Base-by-base conservation (phyloP, 2,113 vertebrate species). In the Brachirus orientalis region DNA sequence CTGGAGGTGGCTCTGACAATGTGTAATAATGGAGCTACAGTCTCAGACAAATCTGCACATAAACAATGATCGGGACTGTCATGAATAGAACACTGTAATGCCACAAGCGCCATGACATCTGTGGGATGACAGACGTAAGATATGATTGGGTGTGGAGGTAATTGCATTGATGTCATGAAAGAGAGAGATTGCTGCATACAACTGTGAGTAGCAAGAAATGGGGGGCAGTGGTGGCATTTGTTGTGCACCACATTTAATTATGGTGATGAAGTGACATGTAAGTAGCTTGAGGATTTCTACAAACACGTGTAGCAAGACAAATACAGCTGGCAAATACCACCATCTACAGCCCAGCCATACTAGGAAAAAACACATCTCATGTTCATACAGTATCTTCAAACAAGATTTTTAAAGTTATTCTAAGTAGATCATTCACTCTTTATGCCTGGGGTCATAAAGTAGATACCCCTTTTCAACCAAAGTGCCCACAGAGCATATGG, bases 61-160 rank as follows among this genome's bases (percentile, higher is more conserved):
- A 75, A 87, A 84, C 75, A 73, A 79, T 66, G 54, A 87, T 74
- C 16, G 5, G 64, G 35, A 73, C 45, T 51, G 75, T 79, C 75
- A 64, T 77, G 82, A 80, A 37, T 50, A 63, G 69, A 65, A 72
- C 48, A 55, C 6, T 18, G 46, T 37, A 53, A 55, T 0, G 28
- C 80, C 52, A 59, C 69, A 45, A 69, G 75, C 70, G 1, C 8
- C 28, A 52, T 35, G 66, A 38, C 64, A 57, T 79, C 69, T 69
- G 80, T 41, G 53, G 41, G 40, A 52, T 28, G 58, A 36, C 61
- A 63, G 46, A 77, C 69, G 60, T 63, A 72, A 50, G 63, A 75
- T 48, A 68, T 74, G 68, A 80, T 73, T 59, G 57, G 67, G 69
- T 44, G 38, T 3, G 5, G 19, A 40, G 62, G 73, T 77, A 68